Percentiles rank a stretch among this genome's conserved stretches.
Conservation (phyloP, 2,113 vertebrate genomes). For the Notarius lentiginosus region DNA sequence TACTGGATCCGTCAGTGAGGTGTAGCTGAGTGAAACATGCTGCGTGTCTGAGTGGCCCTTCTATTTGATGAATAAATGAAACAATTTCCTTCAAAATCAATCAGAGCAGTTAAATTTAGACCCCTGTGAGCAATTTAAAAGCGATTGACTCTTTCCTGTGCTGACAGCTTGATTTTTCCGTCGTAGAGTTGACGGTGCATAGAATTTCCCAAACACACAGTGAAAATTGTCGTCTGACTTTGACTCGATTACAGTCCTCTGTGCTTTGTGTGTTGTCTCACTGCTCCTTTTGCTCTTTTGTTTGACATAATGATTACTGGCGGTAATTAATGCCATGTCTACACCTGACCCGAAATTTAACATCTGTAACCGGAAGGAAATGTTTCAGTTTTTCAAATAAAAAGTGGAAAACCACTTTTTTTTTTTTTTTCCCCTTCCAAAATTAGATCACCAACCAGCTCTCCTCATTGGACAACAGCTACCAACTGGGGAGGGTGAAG, state of each 20-base stretch:
- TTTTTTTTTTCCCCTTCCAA: neutral
- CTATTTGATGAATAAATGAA: conserved; percentile 61
- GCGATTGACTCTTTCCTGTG: conserved; percentile 20
- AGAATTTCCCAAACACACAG: neutral
- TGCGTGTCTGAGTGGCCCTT: conserved; percentile 61
- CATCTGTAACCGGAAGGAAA: conserved; percentile 1
- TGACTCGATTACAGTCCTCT: neutral
- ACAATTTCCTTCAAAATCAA: conserved; percentile 28
- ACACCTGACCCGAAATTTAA: neutral
- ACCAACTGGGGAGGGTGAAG: neutral
- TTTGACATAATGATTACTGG: conserved; percentile 22
- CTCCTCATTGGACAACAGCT: neutral
- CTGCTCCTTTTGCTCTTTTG: conserved; percentile 44
- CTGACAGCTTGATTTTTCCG: conserved; percentile 20
- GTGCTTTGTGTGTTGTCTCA: conserved; percentile 46
- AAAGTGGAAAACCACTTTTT: neutral
- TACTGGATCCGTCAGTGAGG: neutral
- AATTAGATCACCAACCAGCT: neutral
- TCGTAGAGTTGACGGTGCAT: neutral
- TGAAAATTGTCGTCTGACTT: neutral
- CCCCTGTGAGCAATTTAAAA: conserved; percentile 10
- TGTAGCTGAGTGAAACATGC: conserved; percentile 54
- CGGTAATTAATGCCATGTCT: conserved; percentile 7
- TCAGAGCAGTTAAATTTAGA: neutral
- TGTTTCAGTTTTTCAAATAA: neutral